Evolutionary conservation across 2,113 vertebrate species (phyloP).

Genomic region (Festucalex cinctus): DNA sequence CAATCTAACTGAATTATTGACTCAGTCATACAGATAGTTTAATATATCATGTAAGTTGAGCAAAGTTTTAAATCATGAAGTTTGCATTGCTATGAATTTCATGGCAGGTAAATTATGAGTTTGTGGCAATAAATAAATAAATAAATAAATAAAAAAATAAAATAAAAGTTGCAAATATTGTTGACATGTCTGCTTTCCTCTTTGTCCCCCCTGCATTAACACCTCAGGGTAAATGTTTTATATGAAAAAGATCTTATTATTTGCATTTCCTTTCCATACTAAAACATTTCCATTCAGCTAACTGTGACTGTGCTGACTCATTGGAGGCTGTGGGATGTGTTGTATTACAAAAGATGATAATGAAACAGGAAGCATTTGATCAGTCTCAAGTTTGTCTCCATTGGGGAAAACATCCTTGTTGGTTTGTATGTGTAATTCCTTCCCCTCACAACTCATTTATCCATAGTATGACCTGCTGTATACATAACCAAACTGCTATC

Average conservation of each 20-base stretch:
- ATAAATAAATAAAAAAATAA: too few species aligned
- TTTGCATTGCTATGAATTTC: background rate
- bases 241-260: background rate
- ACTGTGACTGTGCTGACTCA: background rate
- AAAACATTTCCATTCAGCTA: background rate
- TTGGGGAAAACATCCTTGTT: constrained; percentile 4
- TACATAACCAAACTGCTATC: constrained; percentile 10
- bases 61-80: background rate
- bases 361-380: constrained; percentile 17
- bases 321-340: background rate
- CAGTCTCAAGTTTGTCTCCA: background rate
- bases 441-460: constrained; percentile 24
- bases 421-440: constrained; percentile 10
- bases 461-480: constrained; percentile 16
- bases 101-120: background rate
- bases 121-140: background rate
- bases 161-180: too few species aligned
- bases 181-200: too few species aligned
- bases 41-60: background rate
- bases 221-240: background rate
- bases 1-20: constrained; percentile 14
- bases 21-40: background rate
- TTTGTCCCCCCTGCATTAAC: background rate
- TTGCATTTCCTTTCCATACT: background rate
- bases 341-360: background rate